Evolutionary conservation across 2,888 invertebrate genomes (phyloP), one percentile per base, ranked within the genome.

Genomic region (Cybosia mesomella): DNA sequence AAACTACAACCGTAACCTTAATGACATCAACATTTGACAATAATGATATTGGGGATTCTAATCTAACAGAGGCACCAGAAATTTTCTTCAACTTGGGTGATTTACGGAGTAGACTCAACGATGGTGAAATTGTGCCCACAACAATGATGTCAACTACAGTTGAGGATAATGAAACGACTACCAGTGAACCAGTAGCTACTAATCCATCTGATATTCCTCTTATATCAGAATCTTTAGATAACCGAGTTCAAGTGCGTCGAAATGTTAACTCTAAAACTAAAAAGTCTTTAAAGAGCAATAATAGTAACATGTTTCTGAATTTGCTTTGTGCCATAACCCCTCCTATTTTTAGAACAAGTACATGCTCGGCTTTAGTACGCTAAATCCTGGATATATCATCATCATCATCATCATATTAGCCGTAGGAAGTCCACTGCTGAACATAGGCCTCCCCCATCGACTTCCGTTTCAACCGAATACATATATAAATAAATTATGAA

Each of bases 261-360:
- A 68, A 65, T 62, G 57, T 57, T 13, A 64, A 59, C 18, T 59
- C 18, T n/a, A 59, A 71, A 63, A 59, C 59, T 3, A 34, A 21
- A 10, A 70, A 59, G 32, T 21, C 59, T 18, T 5, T 59, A 55
- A 21, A 34, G 11, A 34, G 18, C 15, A n/a, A 66, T 21, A 59
- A 54, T 34, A 28, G 11, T 24, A 66, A 59, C 9, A 55, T 24
- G 9, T 66, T 66, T 34, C n/a, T 70, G 5, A 63, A 61, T 28
- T 59, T 71, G 4, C 54, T 71, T 55, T 68, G 65, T 62, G 55
- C 65, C 21, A n/a, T 67, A 28, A 65, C 55, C 13, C 68, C 61
- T 43, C 59, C 66, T 59, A 57, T 66, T 11, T 36, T 70, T 8
- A 58, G 32, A 43, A 18, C 61, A 11, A 22, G 15, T 28, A 21